Evolutionary conservation across 2,797 vertebrate species (phyloP), one percentile per base, ranked within the genome.

Genomic region (Channa striata): DNA sequence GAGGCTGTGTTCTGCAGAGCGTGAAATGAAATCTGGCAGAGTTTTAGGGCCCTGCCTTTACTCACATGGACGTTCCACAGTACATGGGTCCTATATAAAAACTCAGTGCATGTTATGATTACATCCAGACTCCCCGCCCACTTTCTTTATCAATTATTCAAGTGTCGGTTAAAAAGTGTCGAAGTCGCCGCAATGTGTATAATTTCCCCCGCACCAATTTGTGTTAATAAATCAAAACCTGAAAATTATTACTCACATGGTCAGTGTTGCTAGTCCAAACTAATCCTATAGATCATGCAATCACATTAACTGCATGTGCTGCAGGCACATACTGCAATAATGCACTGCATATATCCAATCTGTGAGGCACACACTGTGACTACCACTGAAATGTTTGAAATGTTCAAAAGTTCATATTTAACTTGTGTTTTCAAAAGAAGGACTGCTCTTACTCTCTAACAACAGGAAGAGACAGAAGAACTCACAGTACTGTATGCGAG

Each of bases 1-100:
- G 92, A 93, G 90, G 92, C 95, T 93, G 91, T 94, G 96, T 93
- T 97, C 93, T 88, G 87, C 82, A 49, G 93, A 96, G 95, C 95
- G 92, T 94, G 95, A 97, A 98, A 97, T 97, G 93, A 94, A 95
- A 91, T 94, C 89, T 93, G 95, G 93, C 96, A 96, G 92, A 94
- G 93, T 95, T 95, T 92, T 90, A 92, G 93, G 90, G 89, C 86
- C 92, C 85, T 88, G 89, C 84, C 91, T 91, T 83, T 92, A 93
- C 87, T 85, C 74, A 74, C 88, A 91, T 83, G 87, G 91, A 92
- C 87, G 77, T 80, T 84, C 75, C 84, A 68, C 83, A 74, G 72
- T 66, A 72, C 83, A 69, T 46, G 46, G 72, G 54, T 30, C 81
- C 76, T 82, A 83, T 78, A 80, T 80, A 71, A 82, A 93, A 92